These are phyloP conservation scores for Heteractis magnifica DNA, from an alignment of 92 coral and sea anemone genomes.

Conservation along the genomic window DNA sequence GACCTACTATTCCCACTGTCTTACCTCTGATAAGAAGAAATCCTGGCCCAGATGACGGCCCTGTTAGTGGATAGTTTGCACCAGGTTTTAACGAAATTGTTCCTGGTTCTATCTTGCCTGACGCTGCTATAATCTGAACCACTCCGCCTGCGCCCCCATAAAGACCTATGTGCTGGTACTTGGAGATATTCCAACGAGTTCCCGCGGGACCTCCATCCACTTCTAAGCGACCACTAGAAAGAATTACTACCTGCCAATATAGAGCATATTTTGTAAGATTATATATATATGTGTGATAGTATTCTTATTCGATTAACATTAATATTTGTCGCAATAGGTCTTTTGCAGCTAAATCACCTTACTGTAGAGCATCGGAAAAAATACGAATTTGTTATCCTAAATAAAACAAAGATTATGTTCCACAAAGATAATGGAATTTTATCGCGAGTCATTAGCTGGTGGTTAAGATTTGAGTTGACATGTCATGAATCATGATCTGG, in stretches of 20 bases:
- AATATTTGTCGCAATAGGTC: too few relatives aligned
- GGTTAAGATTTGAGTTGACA: too few relatives aligned
- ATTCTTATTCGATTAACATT: too few relatives aligned
- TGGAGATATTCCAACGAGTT: not conserved
- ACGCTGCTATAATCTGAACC: constrained; percentile 27
- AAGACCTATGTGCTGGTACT: not conserved
- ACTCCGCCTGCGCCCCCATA: constrained; percentile 38
- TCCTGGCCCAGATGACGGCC: not conserved
- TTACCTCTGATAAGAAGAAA: not conserved
- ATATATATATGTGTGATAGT: too few relatives aligned
- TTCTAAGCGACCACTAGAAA: constrained; percentile 8
- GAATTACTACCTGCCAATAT: constrained; percentile 14
- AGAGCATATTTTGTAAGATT: not conserved
- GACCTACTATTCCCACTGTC: too few relatives aligned
- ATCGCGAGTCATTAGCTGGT: too few relatives aligned
- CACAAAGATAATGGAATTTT: too few relatives aligned
- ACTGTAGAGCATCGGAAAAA: too few relatives aligned
- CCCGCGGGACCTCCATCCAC: constrained; percentile 34
- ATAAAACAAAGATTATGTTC: too few relatives aligned
- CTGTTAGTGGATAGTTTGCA: not conserved
- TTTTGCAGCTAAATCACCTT: too few relatives aligned
- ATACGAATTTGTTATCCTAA: too few relatives aligned
- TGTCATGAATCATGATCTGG: too few relatives aligned
- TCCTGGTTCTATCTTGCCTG: constrained; percentile 8
- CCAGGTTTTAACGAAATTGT: constrained; percentile 20